Evolutionary conservation across 1,140 invertebrate genomes (phyloP), one percentile per base, ranked within the genome.

Genomic region (Penaeus indicus): DNA sequence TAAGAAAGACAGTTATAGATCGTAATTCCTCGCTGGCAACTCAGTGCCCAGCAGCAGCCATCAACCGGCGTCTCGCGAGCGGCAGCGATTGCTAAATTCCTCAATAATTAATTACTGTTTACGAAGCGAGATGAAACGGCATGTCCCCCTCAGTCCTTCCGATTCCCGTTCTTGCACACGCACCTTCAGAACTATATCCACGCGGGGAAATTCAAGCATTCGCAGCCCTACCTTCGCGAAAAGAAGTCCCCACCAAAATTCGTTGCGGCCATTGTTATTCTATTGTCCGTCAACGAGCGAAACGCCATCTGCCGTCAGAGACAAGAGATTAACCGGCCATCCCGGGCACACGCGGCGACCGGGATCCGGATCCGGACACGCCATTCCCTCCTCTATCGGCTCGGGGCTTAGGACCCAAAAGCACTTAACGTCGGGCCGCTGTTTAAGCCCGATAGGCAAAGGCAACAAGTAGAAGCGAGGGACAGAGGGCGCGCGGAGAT

Each of bases 241-340:
- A 90, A 88, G 86, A 88, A 85, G 86, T 85, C 27, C 82, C 90
- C 90, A 90, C 87, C 86, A 90, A 90, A 84, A 90, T 90, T 90
- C 90, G 90, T 38, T 82, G 79, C 90, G 89, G 82, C 85, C 75
- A 90, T 90, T 90, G 89, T 90, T 81, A 60, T 86, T 84, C 90
- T 89, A 89, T 91, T 91, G 90, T 91, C 79, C 88, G 90, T 89
- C 85, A 89, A 91, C 88, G 90, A 89, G 88, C 90, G 88, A 87
- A 61, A 89, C 88, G 85, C 90, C 90, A 91, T 91, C 90, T 91
- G 90, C 85, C 84, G 79, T 64, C 72, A 84, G 88, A 81, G 61
- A 84, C 63, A 86, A 72, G 87, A 69, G 64, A 81, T 85, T 84
- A 86, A 77, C 86, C 82, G 79, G 78, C 84, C 84, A 89, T 89